Conservation (phyloP, 92 coral and sea anemone species). For the Actinernus sp. region DNA sequence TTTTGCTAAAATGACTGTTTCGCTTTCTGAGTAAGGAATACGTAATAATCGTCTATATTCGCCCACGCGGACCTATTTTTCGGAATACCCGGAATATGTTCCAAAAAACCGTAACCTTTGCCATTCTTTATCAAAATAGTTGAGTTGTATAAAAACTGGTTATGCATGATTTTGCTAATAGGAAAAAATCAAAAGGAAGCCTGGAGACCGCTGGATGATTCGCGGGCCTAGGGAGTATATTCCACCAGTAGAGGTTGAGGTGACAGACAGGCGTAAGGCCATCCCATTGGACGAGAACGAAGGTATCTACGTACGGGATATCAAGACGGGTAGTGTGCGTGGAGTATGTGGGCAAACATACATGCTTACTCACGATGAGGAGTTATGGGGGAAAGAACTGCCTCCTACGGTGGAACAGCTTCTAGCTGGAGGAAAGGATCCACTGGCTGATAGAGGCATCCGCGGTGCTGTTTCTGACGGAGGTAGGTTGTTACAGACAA, state of each 20-base stretch:
- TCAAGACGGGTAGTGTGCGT: conserved; percentile 97
- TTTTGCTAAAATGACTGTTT: too few relatives aligned
- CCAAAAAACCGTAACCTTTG: too few relatives aligned
- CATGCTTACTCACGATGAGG: conserved; percentile 99
- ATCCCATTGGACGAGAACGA: conserved; percentile 98
- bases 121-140: too few relatives aligned
- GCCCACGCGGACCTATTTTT: background rate
- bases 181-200: conserved; percentile 72
- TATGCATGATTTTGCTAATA: background rate
- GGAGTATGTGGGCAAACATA: conserved; percentile 99
- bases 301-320: conserved; percentile 97
- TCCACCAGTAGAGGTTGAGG: conserved; percentile 98
- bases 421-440: conserved; percentile 89
- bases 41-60: too few relatives aligned
- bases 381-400: conserved; percentile 92
- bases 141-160: too few relatives aligned
- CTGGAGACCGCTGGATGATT: conserved; percentile 99
- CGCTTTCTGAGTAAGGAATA: too few relatives aligned
- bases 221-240: conserved; percentile 99
- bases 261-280: conserved; percentile 89
- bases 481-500: too few relatives aligned
- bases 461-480: too few relatives aligned
- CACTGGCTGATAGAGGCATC: conserved; percentile 97
- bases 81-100: background rate
- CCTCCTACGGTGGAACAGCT: conserved; percentile 97